These are phyloP conservation scores for Vimba vimba DNA, from an alignment of 2,113 vertebrate species.

Conservation along the genomic window DNA sequence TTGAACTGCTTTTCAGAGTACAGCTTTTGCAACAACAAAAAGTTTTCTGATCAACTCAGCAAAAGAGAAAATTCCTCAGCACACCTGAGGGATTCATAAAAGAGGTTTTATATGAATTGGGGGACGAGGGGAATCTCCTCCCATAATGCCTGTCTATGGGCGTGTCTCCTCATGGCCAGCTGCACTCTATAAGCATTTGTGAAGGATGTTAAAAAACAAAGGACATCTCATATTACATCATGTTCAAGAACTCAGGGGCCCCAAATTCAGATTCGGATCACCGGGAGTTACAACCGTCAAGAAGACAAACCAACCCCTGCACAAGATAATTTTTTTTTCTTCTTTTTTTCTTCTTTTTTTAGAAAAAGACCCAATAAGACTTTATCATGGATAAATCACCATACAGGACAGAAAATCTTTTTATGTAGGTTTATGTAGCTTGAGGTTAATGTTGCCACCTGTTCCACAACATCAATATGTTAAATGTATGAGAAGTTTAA, in stretches of 20 bases:
- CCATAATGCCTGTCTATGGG: conserved; percentile 6
- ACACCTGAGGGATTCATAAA: conserved; percentile 38
- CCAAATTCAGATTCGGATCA: background rate
- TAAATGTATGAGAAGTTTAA: background rate
- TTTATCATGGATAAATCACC: background rate
- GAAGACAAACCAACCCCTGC: background rate
- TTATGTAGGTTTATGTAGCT: background rate
- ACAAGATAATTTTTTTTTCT: no score
- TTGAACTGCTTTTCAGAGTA: background rate
- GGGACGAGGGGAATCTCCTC: background rate
- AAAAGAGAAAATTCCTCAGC: background rate
- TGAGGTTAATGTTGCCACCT: background rate
- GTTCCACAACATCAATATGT: background rate
- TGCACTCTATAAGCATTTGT: conserved; percentile 24
- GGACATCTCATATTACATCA: conserved; percentile 65
- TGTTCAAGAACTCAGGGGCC: conserved; percentile 6
- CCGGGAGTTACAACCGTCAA: background rate
- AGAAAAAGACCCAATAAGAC: background rate
- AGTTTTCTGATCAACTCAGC: background rate
- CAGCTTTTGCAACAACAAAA: background rate
- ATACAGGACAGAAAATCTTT: background rate
- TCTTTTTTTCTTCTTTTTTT: no score
- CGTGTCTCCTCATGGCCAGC: background rate
- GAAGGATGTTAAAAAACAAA: conserved; percentile 58
- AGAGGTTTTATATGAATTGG: background rate